A percentile compares a stretch with the other conserved stretches of the same genome.
Conservation (phyloP, 2,888 invertebrate species). For the Cyrtodaria siliqua region DNA sequence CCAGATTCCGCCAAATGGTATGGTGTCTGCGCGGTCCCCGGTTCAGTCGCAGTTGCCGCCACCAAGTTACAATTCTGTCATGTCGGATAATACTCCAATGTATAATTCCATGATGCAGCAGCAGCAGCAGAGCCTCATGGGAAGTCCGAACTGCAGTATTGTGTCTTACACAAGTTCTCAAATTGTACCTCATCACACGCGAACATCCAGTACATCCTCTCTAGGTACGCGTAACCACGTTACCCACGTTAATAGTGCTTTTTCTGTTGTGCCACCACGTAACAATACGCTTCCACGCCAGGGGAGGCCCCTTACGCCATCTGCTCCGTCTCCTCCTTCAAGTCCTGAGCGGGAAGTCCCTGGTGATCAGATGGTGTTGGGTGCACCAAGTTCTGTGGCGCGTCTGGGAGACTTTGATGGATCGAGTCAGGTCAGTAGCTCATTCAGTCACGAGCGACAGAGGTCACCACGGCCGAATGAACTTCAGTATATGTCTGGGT, state of each 20-base stretch:
- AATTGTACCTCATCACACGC: conserved; percentile 66
- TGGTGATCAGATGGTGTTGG: conserved; percentile 60
- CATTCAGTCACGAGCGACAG: conserved; percentile 58
- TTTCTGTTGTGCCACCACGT: conserved; percentile 76
- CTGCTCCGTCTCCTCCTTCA: conserved; percentile 32
- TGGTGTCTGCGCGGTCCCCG: conserved; percentile 47
- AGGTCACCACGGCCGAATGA: conserved; percentile 51
- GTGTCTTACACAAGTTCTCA: conserved; percentile 62
- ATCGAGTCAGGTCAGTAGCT: conserved; percentile 75
- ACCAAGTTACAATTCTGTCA: conserved; percentile 52
- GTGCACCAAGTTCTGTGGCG: conserved; percentile 70
- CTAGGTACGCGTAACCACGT: conserved; percentile 61
- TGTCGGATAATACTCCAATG: conserved; percentile 47
- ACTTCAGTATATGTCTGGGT: conserved; percentile 53
- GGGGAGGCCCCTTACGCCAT: conserved; percentile 57
- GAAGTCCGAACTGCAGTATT: conserved; percentile 62
- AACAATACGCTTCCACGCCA: conserved; percentile 76
- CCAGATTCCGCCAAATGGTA: conserved; percentile 75
- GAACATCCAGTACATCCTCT: conserved; percentile 77
- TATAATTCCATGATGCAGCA: conserved; percentile 41
- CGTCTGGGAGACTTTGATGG: conserved; percentile 78
- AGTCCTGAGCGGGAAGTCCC: conserved; percentile 57
- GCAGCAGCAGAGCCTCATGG: conserved; percentile 23
- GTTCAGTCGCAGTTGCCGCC: conserved; percentile 28
- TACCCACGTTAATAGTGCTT: conserved; percentile 75